phyloP scores from a whole-genome alignment of 2,888 invertebrate species.

The Drosophila siamana region DNA sequence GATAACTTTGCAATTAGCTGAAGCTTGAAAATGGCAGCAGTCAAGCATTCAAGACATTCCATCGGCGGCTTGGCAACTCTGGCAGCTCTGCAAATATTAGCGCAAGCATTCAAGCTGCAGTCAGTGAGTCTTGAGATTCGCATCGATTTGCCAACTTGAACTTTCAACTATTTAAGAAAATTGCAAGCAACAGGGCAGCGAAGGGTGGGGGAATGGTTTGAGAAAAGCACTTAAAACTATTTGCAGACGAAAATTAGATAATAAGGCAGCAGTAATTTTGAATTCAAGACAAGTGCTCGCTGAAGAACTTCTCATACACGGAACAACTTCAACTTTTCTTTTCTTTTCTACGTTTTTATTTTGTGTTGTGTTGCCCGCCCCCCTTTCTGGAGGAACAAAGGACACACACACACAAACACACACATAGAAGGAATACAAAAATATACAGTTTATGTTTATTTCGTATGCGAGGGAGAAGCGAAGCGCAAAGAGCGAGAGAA shows the following conservation, averaged over 20 bases:
- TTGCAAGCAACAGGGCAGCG: not conserved
- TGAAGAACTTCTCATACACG: not conserved
- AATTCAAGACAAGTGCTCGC: not conserved
- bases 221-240: slow-evolving; percentile 1
- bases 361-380: not conserved
- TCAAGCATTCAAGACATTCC: too few species aligned
- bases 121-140: not conserved
- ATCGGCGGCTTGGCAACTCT: too few species aligned
- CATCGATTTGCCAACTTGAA: not conserved
- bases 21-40: too few species aligned
- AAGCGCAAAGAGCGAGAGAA: not conserved
- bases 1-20: not conserved
- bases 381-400: not conserved
- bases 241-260: not conserved
- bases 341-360: not conserved
- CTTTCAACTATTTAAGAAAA: not conserved
- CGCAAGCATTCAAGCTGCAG: not conserved
- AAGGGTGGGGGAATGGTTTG: not conserved
- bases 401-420: slow-evolving; percentile 1
- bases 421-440: slow-evolving; percentile 8
- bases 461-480: slow-evolving; percentile 7
- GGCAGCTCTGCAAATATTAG: not conserved
- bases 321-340: not conserved
- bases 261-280: not conserved
- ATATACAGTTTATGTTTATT: slow-evolving; percentile 29